Percentiles rank a stretch among this genome's conserved stretches.
These are phyloP conservation scores for Nasonovia ribisnigri DNA, from an alignment of 2,888 invertebrate species.

Conservation along the genomic window DNA sequence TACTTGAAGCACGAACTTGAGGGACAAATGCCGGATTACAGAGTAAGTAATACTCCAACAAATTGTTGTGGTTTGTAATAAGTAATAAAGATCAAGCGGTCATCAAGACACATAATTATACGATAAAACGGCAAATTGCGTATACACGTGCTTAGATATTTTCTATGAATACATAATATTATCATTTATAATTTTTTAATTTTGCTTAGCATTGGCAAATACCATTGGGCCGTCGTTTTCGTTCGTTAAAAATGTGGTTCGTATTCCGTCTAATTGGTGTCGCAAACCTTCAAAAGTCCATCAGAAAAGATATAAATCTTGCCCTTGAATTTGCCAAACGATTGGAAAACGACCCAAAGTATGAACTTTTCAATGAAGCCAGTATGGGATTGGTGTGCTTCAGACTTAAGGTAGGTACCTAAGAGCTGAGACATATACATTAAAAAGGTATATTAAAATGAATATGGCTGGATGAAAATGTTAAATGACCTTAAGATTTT, in stretches of 20 bases:
- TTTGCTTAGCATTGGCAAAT: conserved; percentile 89
- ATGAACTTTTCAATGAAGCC: conserved; percentile 91
- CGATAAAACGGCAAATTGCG: no score
- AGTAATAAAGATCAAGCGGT: background rate
- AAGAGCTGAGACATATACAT: background rate
- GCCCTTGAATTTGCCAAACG: conserved; percentile 90
- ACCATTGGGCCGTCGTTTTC: conserved; percentile 91
- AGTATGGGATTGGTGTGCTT: conserved; percentile 97
- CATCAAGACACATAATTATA: background rate
- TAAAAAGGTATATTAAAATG: background rate
- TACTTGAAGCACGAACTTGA: conserved; percentile 96
- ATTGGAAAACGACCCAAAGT: conserved; percentile 82
- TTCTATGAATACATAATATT: background rate
- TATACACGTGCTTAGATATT: background rate
- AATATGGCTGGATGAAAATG: background rate
- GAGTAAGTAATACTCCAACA: conserved; percentile 72
- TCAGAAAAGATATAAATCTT: conserved; percentile 86
- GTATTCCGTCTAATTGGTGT: conserved; percentile 91
- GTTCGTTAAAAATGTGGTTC: conserved; percentile 95
- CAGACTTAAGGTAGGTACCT: conserved; percentile 79
- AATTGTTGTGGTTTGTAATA: background rate
- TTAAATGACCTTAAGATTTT: background rate
- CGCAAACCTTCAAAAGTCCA: conserved; percentile 87
- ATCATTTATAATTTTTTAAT: background rate
- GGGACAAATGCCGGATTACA: conserved; percentile 90